Evolutionary conservation across 2,797 vertebrate species (phyloP).

Genomic region (Mastacembelus armatus): DNA sequence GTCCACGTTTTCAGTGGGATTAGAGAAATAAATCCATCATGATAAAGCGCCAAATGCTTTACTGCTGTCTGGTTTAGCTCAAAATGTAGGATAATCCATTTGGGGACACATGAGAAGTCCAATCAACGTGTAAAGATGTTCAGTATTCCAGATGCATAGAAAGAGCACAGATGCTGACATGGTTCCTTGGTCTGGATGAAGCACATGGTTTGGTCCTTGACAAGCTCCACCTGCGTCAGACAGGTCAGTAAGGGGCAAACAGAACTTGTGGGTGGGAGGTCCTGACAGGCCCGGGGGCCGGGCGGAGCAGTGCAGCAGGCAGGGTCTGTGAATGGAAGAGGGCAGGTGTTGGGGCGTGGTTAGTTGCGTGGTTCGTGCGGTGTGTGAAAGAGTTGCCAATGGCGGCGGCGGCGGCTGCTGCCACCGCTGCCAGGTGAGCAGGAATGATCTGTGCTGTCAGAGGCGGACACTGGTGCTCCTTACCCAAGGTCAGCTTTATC

Average conservation of each 20-base stretch:
- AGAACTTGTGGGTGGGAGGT: slow-evolving; percentile 94
- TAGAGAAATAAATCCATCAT: slow-evolving; percentile 47
- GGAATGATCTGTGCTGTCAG: slow-evolving; percentile 89
- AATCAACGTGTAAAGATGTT: slow-evolving; percentile 17
- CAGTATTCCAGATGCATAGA: slow-evolving; percentile 69
- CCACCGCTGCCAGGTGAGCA: slow-evolving; percentile 87
- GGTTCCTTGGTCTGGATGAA: slow-evolving; percentile 29
- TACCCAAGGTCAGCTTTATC: slow-evolving; percentile 91
- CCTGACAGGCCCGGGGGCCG: slow-evolving; percentile 95
- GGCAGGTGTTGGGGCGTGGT: slow-evolving; percentile 80
- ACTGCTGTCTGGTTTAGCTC: slow-evolving; percentile 14
- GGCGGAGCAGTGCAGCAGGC: slow-evolving; percentile 90
- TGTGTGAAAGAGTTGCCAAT: slow-evolving; percentile 89
- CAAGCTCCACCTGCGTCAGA: slow-evolving; percentile 21
- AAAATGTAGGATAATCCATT: slow-evolving; percentile 41
- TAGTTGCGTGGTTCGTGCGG: slow-evolving; percentile 85
- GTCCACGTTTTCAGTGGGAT: slow-evolving; percentile 33
- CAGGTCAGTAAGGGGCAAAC: slow-evolving; percentile 90
- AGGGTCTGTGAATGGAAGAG: slow-evolving; percentile 94
- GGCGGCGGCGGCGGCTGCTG: slow-evolving; percentile 89
- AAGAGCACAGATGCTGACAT: slow-evolving; percentile 24
- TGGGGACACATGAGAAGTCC: slow-evolving; percentile 27
- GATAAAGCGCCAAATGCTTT: slow-evolving; percentile 2
- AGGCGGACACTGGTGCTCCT: slow-evolving; percentile 89
- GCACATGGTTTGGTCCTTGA: slow-evolving; percentile 35